phyloP scores from a whole-genome alignment of 2,888 invertebrate genomes.

The Eueremaeus valkanovi region DNA sequence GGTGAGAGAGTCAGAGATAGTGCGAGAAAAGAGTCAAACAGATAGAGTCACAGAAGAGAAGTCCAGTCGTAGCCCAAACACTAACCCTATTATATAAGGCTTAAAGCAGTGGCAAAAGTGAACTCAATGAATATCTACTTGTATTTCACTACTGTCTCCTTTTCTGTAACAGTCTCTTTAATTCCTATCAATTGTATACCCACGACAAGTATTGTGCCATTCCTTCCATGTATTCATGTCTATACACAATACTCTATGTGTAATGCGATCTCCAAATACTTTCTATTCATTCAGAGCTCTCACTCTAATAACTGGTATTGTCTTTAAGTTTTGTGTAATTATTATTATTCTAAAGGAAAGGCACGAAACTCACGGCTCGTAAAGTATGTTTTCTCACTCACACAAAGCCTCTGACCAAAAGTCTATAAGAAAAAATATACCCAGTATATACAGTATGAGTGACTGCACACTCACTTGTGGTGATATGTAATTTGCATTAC shows the following conservation, averaged over 20 bases:
- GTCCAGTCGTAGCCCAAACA: too few species aligned
- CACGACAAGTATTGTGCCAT: neutral
- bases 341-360: neutral
- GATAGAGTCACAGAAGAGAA: neutral
- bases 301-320: slow-evolving; percentile 30
- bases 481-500: slow-evolving; percentile 25
- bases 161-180: neutral
- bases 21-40: neutral
- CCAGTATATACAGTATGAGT: slow-evolving; percentile 1
- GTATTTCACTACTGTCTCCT: neutral
- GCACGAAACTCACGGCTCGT: neutral
- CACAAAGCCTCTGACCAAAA: neutral
- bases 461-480: neutral
- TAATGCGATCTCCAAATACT: slow-evolving; percentile 18
- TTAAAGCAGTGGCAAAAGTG: slow-evolving; percentile 20
- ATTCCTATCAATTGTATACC: neutral
- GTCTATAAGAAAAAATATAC: slow-evolving; percentile 9
- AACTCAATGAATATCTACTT: too few species aligned
- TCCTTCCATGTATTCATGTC: neutral
- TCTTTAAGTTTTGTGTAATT: slow-evolving; percentile 14
- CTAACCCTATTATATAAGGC: slow-evolving; percentile 28
- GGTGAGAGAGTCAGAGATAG: neutral
- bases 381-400: neutral
- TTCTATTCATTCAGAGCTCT: too few species aligned
- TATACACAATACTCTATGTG: too few species aligned